Conservation (phyloP, 2,888 invertebrate species). For the Cyrtodaria siliqua region DNA sequence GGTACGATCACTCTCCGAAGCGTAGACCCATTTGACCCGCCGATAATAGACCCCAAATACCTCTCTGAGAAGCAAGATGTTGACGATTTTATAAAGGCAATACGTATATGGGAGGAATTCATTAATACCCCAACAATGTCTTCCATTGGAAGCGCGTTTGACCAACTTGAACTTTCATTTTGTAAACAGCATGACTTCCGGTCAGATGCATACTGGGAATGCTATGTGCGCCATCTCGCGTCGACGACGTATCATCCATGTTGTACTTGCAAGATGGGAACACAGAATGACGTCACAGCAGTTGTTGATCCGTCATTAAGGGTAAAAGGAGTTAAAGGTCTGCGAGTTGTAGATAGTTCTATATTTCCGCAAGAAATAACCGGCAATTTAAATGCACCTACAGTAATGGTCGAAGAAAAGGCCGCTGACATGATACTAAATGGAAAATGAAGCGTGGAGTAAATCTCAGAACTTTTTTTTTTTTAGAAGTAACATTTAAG, state of each 20-base stretch:
- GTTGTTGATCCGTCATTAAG: slow-evolving; percentile 89
- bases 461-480: too few relatives aligned
- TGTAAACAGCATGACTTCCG: slow-evolving; percentile 38
- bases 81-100: slow-evolving; percentile 47
- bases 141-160: slow-evolving; percentile 33
- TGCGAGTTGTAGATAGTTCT: slow-evolving; percentile 45
- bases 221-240: slow-evolving; percentile 38
- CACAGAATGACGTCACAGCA: slow-evolving; percentile 83
- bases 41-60: slow-evolving; percentile 96
- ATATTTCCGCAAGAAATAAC: slow-evolving; percentile 33
- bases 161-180: slow-evolving; percentile 22
- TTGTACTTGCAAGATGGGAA: slow-evolving; percentile 91
- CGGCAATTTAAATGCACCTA: slow-evolving; percentile 47
- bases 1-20: slow-evolving; percentile 92
- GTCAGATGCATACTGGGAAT: slow-evolving; percentile 64
- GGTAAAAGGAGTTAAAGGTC: slow-evolving; percentile 37
- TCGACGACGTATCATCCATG: slow-evolving; percentile 88
- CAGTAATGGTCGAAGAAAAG: slow-evolving; percentile 50
- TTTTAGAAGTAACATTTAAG: too few relatives aligned
- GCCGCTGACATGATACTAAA: slow-evolving; percentile 34
- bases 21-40: slow-evolving; percentile 91
- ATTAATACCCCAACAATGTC: slow-evolving; percentile 46
- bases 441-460: too few relatives aligned
- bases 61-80: slow-evolving; percentile 90
- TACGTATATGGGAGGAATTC: slow-evolving; percentile 41